Evolutionary conservation across 2,113 vertebrate species (phyloP).

Genomic region (Atrichornis clamosus): DNA sequence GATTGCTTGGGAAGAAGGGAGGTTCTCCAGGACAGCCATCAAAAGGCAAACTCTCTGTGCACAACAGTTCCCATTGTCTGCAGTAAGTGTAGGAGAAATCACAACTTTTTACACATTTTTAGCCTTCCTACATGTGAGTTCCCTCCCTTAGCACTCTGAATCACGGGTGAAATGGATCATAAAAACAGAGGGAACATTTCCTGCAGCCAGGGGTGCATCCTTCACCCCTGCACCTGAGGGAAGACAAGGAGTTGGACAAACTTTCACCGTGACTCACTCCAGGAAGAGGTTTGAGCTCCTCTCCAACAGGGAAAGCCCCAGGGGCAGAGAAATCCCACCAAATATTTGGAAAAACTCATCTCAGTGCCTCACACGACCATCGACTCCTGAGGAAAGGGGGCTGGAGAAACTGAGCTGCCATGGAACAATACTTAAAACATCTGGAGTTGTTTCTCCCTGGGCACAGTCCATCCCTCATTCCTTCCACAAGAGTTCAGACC

Average conservation of each 20-base stretch:
- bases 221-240: not conserved
- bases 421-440: not conserved
- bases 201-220: not conserved
- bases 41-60: not conserved
- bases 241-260: not conserved
- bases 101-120: not conserved
- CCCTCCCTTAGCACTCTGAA: not conserved
- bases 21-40: not conserved
- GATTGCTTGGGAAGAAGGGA: not conserved
- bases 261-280: not conserved
- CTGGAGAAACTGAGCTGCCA: not conserved
- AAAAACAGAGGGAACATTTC: not conserved
- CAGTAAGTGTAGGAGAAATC: not conserved
- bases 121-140: not conserved
- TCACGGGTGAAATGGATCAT: not conserved
- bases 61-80: not conserved
- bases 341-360: not conserved
- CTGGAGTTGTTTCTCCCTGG: not conserved
- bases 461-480: not conserved
- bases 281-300: not conserved
- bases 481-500: not conserved
- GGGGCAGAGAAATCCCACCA: not conserved
- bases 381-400: not conserved
- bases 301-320: not conserved
- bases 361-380: not conserved